phyloP scores from a whole-genome alignment of 1,140 invertebrate species.

The Tetramorium simillimum region DNA sequence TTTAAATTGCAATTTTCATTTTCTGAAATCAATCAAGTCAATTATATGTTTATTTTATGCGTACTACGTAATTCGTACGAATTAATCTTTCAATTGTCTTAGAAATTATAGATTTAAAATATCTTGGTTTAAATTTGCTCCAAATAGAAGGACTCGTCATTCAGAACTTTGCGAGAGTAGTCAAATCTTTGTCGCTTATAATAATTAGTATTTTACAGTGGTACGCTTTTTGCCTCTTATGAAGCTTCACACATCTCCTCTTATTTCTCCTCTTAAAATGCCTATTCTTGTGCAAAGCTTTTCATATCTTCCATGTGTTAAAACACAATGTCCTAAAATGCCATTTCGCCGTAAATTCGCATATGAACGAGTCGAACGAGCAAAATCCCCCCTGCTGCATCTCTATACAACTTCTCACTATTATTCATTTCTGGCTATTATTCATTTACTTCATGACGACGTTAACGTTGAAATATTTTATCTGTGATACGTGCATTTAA shows the following conservation, averaged over 20 bases:
- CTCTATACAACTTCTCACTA: not conserved
- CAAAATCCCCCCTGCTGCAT: not conserved
- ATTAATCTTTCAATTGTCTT: not conserved
- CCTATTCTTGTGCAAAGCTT: conserved; percentile 15
- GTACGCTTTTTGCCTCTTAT: conserved; percentile 66
- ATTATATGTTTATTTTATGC: not conserved
- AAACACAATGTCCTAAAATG: conserved; percentile 13
- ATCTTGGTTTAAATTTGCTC: not conserved
- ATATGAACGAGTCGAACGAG: not conserved
- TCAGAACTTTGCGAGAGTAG: not conserved
- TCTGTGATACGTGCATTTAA: not conserved
- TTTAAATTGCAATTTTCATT: not conserved
- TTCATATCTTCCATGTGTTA: conserved; percentile 19
- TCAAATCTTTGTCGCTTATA: conserved; percentile 66
- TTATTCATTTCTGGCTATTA: not conserved
- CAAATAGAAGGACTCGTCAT: not conserved
- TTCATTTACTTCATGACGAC: not conserved
- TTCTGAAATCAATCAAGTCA: not conserved
- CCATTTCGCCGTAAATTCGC: not conserved
- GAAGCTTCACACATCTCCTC: conserved; percentile 44
- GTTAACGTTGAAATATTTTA: not conserved
- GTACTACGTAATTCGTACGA: not conserved
- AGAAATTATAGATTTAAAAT: not conserved
- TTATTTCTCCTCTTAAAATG: conserved; percentile 2
- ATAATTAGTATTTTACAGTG: conserved; percentile 73